Conservation (phyloP, 2,797 vertebrate species). For the Gymnoscopelus microlampas region DNA sequence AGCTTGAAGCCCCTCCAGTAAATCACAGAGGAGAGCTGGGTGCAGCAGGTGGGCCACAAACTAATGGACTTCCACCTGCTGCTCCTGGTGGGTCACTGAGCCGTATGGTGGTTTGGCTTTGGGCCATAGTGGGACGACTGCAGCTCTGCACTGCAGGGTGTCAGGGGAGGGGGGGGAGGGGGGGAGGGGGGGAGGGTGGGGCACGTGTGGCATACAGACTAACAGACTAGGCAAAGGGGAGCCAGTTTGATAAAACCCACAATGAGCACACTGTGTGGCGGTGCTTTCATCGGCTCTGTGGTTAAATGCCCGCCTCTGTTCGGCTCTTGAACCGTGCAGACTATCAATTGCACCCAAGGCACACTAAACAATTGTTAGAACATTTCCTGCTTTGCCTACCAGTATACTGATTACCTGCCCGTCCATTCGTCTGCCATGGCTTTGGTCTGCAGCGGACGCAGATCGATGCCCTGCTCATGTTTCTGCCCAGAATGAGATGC, state of each 20-base stretch:
- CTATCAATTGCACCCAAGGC: conserved; percentile 73
- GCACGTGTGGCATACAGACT: conserved; percentile 64
- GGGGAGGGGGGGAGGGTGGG: no score
- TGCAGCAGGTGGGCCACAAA: conserved; percentile 76
- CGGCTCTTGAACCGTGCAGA: conserved; percentile 70
- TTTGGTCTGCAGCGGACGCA: conserved; percentile 52
- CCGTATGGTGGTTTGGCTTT: no score
- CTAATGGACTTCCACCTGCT: conserved; percentile 78
- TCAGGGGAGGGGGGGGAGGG: no score
- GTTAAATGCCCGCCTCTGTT: conserved; percentile 77
- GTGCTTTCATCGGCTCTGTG: conserved; percentile 69
- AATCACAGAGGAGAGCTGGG: conserved; percentile 69
- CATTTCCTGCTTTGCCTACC: conserved; percentile 58
- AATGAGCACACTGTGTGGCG: conserved; percentile 77
- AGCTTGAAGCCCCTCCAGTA: conserved; percentile 75
- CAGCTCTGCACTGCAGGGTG: no score
- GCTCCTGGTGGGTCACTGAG: conserved; percentile 74
- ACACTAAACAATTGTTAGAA: conserved; percentile 68
- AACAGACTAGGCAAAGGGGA: conserved; percentile 68
- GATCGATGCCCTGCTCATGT: conserved; percentile 61
- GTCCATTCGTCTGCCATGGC: conserved; percentile 55
- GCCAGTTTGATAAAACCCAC: conserved; percentile 76
- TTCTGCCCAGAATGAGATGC: conserved; percentile 53
- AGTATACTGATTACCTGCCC: conserved; percentile 53
- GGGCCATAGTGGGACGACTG: no score